These are phyloP conservation scores for Mastomys coucha DNA, from an alignment of 2,113 vertebrate genomes.

Conservation along the genomic window DNA sequence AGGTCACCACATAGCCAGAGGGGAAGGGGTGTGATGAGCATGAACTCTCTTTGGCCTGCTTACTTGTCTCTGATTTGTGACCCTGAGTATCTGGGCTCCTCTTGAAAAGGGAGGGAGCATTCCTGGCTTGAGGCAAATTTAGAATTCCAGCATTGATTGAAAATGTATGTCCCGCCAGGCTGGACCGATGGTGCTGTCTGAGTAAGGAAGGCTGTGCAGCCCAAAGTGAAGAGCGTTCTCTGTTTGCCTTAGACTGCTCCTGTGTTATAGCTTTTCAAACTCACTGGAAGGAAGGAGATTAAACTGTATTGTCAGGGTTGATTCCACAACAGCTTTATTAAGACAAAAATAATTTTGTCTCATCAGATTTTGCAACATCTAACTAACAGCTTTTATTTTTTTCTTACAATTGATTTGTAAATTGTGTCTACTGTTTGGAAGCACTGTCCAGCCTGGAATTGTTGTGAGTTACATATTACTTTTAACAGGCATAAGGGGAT, in stretches of 20 bases:
- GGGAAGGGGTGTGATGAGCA: not conserved
- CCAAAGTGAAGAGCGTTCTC: not conserved
- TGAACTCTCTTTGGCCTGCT: not conserved
- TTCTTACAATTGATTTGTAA: slow-evolving; percentile 49
- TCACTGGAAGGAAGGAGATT: slow-evolving; percentile 42
- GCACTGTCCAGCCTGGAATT: not conserved
- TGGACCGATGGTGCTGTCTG: not conserved
- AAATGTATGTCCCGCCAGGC: not conserved
- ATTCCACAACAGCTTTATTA: not conserved
- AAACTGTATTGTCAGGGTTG: not conserved
- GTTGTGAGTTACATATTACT: slow-evolving; percentile 31
- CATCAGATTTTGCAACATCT: slow-evolving; percentile 38
- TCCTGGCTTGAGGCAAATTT: not conserved
- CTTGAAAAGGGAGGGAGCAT: not conserved
- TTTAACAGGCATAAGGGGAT: slow-evolving; percentile 24
- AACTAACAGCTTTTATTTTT: slow-evolving; percentile 34
- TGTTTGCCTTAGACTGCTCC: not conserved
- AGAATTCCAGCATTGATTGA: not conserved
- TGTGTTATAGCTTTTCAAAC: not conserved
- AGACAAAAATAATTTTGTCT: slow-evolving; percentile 50
- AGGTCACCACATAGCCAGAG: not conserved
- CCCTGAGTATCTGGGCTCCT: not conserved
- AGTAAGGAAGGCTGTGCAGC: not conserved
- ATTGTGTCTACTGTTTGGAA: not conserved
- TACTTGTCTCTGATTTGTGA: not conserved